Evolutionary conservation across 1,140 invertebrate species (phyloP).

Genomic region (Lysiphlebus fabarum): DNA sequence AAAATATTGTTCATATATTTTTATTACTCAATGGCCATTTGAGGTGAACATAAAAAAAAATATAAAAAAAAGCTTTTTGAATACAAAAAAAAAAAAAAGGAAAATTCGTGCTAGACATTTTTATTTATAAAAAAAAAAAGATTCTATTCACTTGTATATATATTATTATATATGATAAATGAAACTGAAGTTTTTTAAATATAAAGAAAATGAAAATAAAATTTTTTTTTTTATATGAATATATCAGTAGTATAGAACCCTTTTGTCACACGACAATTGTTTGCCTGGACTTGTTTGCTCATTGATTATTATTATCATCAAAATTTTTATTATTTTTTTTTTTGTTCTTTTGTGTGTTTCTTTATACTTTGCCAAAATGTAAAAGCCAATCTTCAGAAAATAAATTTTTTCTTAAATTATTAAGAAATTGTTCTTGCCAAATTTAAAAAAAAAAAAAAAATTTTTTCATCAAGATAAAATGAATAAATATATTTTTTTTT

Average conservation of each 20-base stretch:
- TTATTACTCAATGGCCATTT: no score
- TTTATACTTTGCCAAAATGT: background rate
- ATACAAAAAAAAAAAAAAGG: background rate
- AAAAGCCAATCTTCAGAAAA: no score
- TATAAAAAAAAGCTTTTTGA: no score
- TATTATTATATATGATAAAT: conserved; percentile 50
- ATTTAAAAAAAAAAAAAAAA: no score
- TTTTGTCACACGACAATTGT: conserved; percentile 53
- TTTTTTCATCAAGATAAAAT: no score
- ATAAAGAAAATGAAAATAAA: conserved; percentile 23
- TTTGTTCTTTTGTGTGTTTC: conserved; percentile 10
- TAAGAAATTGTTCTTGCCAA: no score
- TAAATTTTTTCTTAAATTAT: no score
- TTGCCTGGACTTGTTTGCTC: conserved; percentile 41
- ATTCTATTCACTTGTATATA: conserved; percentile 48
- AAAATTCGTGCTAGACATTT: conserved; percentile 18
- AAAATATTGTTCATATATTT: no score
- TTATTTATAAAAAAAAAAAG: conserved; percentile 24
- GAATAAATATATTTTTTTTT: no score
- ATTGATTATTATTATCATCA: conserved; percentile 46
- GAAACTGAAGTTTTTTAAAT: conserved; percentile 49
- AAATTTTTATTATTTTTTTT: conserved; percentile 25
- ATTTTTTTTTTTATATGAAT: conserved; percentile 7
- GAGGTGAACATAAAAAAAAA: no score
- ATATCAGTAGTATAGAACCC: conserved; percentile 16